Evolutionary conservation across 1,140 invertebrate species (phyloP), one percentile per base, ranked within the genome.

Genomic region (Drosophila seguyi): DNA sequence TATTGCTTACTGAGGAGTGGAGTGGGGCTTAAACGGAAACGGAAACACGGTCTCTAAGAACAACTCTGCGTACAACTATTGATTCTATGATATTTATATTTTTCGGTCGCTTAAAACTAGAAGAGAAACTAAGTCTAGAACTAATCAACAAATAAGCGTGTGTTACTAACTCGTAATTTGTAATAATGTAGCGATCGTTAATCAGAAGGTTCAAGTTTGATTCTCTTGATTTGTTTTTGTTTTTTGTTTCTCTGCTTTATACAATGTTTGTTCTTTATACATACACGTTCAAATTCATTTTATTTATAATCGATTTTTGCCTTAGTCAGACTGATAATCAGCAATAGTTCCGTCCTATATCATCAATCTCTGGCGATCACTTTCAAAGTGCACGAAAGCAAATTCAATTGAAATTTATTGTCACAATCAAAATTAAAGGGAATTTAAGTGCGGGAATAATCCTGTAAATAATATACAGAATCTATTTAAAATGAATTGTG

Each of bases 111-210:
- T 90, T 88, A 88, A 88, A 75, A 90, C 80, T 88, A 88, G 80
- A 65, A 81, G 68, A 41, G 68, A 88, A 90, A 90, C 86, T 90
- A 90, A 91, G 61, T 74, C 90, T 91, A 91, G 56, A 91, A 91
- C 90, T 91, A 91, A 91, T 91, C 84, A 91, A 91, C 90, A 91
- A 91, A 90, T 91, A 91, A 90, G 90, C 90, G 90, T 91, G 85
- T 91, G 90, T 91, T 91, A 81, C 79, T 86, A 91, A 90, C 86
- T 90, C 78, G 85, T 88, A 88, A 81, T 79, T 79, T 69, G 65
- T 77, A 71, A 66, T 75, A 91, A 85, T 79, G 84, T 91, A 76
- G 85, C 72, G 75, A 81, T 90, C 63, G 88, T 69, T 90, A 85
- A 90, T 90, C 85, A 85, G 81, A 71, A 88, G 85, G 80, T 77